These are phyloP conservation scores for Beris morrisii DNA, from an alignment of 2,888 invertebrate genomes.

Conservation along the genomic window DNA sequence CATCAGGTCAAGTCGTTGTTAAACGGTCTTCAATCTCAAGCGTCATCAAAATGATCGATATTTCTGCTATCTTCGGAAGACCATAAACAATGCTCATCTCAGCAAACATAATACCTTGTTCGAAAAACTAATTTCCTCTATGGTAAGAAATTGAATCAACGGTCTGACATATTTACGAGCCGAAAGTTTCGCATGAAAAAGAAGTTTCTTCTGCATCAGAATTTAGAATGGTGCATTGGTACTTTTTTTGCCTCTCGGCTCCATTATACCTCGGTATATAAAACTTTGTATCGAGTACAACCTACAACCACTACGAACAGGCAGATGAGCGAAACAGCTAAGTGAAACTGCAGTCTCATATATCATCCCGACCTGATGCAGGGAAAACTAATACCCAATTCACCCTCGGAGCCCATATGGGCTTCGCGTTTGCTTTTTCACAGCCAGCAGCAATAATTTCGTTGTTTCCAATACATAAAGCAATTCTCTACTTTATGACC, in stretches of 20 bases:
- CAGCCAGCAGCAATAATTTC: slow-evolving; percentile 11
- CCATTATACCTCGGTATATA: not conserved
- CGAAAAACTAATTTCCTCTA: slow-evolving; percentile 5
- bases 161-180: slow-evolving; percentile 13
- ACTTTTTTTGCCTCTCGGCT: not conserved
- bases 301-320: not conserved
- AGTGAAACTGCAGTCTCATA: slow-evolving; percentile 14
- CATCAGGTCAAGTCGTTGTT: too few species aligned
- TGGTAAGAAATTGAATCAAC: not conserved
- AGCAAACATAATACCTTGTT: not conserved
- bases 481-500: slow-evolving; percentile 14
- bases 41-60: too few species aligned
- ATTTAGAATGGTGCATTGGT: slow-evolving; percentile 8
- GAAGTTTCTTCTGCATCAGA: not conserved
- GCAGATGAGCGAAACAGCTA: not conserved
- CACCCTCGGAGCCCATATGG: too few species aligned
- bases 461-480: slow-evolving; percentile 16
- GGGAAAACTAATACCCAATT: slow-evolving; percentile 3
- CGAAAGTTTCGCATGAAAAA: not conserved
- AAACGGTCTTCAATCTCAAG: too few species aligned
- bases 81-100: not conserved
- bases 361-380: slow-evolving; percentile 11
- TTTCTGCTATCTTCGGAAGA: too few species aligned
- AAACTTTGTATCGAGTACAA: too few species aligned
- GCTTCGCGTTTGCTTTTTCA: not conserved